Evolutionary conservation across 2,888 invertebrate species (phyloP).

Genomic region (Drosophila merina): DNA sequence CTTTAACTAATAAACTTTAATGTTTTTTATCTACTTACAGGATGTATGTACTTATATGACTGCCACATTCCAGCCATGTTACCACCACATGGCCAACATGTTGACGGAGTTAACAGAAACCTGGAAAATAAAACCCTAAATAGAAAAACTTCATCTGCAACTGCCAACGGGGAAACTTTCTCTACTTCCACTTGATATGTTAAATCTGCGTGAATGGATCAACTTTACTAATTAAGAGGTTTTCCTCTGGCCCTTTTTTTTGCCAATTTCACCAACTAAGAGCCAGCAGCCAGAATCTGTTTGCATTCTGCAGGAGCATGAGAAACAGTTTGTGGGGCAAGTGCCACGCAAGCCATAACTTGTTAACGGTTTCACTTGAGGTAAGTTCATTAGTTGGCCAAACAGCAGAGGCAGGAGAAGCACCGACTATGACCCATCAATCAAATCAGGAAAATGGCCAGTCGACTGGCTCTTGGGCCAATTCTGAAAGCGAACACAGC

Average conservation of each 20-base stretch:
- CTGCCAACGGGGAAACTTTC: constrained; percentile 6
- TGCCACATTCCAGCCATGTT: constrained; percentile 2
- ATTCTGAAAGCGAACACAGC: constrained; percentile 13
- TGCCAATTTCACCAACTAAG: constrained; percentile 8
- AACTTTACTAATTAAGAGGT: constrained; percentile 67
- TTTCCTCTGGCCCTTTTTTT: background rate
- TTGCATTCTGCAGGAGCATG: constrained; percentile 2
- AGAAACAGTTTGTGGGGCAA: background rate
- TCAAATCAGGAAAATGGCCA: constrained; percentile 72
- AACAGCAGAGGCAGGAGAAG: constrained; percentile 9
- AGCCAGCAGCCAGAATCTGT: background rate
- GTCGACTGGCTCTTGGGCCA: constrained; percentile 36
- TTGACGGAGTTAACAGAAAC: constrained; percentile 6
- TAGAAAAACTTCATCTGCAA: constrained; percentile 17
- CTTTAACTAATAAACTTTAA: background rate
- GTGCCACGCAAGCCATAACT: constrained; percentile 50
- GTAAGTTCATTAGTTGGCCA: constrained; percentile 63
- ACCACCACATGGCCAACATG: constrained; percentile 17
- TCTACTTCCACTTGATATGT: constrained; percentile 33
- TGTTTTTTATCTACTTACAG: background rate
- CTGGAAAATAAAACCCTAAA: constrained; percentile 3
- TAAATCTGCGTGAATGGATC: constrained; percentile 53
- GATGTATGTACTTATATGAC: constrained; percentile 1
- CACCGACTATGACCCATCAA: constrained; percentile 56
- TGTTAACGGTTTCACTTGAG: constrained; percentile 64